Conservation (phyloP, 1,140 invertebrate genomes). For the Tribolium madens region DNA sequence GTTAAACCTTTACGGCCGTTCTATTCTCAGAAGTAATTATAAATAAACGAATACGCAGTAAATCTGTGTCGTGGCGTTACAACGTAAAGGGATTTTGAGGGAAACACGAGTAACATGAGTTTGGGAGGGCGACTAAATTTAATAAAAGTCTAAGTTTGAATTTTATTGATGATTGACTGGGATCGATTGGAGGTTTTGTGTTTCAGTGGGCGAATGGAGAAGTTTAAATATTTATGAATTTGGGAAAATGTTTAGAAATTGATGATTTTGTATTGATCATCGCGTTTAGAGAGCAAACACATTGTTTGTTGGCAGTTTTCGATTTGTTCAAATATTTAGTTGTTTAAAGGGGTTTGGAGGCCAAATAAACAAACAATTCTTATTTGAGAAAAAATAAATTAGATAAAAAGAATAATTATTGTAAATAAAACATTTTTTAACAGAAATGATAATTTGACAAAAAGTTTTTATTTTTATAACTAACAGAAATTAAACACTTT, state of each 20-base stretch:
- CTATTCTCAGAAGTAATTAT: slow-evolving; percentile 6
- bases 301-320: no score
- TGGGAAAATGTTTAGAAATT: neutral
- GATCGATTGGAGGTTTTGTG: neutral
- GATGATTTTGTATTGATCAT: neutral
- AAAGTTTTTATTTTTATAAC: no score
- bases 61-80: neutral
- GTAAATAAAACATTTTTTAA: no score
- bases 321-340: no score
- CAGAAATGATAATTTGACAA: no score
- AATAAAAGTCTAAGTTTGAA: neutral
- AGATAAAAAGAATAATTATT: no score
- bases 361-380: no score
- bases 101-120: neutral
- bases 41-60: slow-evolving; percentile 11
- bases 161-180: neutral
- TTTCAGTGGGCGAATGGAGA: neutral
- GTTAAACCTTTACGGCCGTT: neutral
- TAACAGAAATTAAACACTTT: no score
- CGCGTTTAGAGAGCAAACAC: neutral
- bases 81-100: neutral
- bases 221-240: neutral
- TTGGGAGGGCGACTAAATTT: neutral
- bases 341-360: no score
- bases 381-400: no score